Conservation (phyloP, 2,113 vertebrate genomes). For the Thinocorus orbignyianus region DNA sequence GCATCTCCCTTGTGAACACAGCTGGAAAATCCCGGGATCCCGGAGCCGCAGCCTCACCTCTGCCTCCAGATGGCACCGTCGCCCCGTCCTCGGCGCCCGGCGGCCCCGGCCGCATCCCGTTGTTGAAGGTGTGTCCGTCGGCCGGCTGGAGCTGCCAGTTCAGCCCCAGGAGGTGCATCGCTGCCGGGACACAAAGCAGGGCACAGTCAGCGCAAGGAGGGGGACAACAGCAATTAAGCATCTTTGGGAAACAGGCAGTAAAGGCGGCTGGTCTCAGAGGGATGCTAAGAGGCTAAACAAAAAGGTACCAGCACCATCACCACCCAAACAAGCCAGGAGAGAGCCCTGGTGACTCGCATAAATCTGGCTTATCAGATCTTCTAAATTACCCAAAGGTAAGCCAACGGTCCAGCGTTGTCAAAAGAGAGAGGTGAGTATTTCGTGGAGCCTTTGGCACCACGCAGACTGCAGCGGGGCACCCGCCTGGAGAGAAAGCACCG, state of each 20-base stretch:
- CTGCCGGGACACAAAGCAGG: constrained; percentile 78
- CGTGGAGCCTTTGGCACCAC: rapidly evolving
- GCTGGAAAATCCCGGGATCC: too few relatives aligned
- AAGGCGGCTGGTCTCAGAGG: background rate
- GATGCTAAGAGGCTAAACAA: background rate
- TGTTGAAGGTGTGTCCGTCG: constrained; percentile 92
- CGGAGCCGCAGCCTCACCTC: constrained; percentile 91
- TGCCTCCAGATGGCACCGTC: constrained; percentile 92
- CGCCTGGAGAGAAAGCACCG: background rate
- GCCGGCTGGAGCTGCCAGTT: constrained; percentile 97
- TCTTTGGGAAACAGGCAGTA: background rate
- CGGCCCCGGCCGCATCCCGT: constrained; percentile 87
- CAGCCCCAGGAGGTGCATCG: constrained; percentile 97
- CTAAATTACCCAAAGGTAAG: too few relatives aligned
- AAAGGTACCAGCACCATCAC: background rate
- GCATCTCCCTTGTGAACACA: background rate
- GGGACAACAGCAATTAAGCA: background rate
- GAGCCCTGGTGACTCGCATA: rapidly evolving
- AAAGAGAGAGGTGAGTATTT: background rate
- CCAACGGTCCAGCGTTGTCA: rapidly evolving
- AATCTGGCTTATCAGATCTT: background rate
- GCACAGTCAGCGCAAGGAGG: background rate
- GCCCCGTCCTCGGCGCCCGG: constrained; percentile 88
- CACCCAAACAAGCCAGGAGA: background rate
- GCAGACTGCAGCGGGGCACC: rapidly evolving